A percentile compares a stretch with the other conserved stretches of the same genome.
These are phyloP conservation scores for Mesembrinibis cayennensis DNA, from an alignment of 2,113 vertebrate genomes.

Conservation along the genomic window DNA sequence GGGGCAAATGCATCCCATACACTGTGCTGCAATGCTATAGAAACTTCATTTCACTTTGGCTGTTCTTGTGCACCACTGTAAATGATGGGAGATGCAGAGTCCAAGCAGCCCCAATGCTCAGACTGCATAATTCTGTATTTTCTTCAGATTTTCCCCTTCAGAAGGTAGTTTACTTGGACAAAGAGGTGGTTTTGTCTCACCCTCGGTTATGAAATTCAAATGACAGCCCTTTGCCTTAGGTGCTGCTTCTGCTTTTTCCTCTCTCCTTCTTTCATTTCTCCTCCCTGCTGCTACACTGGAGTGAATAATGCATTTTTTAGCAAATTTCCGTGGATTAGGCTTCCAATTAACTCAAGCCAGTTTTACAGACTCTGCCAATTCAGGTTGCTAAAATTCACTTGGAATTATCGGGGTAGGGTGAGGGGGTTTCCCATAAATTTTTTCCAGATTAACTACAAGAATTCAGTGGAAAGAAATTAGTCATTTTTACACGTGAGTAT, in stretches of 20 bases:
- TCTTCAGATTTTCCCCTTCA: slow-evolving; percentile 11
- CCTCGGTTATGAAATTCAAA: slow-evolving; percentile 62
- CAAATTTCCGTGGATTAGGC: slow-evolving; percentile 49
- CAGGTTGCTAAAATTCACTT: slow-evolving; percentile 14
- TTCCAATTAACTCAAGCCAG: slow-evolving; percentile 61
- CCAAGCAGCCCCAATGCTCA: not conserved
- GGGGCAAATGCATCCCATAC: not conserved
- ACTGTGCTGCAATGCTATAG: not conserved
- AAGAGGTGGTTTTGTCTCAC: slow-evolving; percentile 43
- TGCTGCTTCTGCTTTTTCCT: slow-evolving; percentile 62
- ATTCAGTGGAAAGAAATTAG: slow-evolving; percentile 22
- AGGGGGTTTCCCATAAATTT: not conserved
- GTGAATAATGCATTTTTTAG: slow-evolving; percentile 61
- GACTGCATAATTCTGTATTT: not conserved
- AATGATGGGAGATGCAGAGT: not conserved
- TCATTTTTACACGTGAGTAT: not conserved
- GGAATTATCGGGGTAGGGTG: not conserved
- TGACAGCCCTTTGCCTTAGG: slow-evolving; percentile 57
- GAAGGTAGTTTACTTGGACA: slow-evolving; percentile 29
- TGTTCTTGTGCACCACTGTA: not conserved
- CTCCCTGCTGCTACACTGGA: slow-evolving; percentile 58
- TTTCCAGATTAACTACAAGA: slow-evolving; percentile 17
- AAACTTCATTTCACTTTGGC: not conserved
- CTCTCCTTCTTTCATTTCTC: slow-evolving; percentile 56
- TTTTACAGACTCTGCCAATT: slow-evolving; percentile 53